Evolutionary conservation across 2,888 invertebrate genomes (phyloP).

Genomic region (Dusona sp.): DNA sequence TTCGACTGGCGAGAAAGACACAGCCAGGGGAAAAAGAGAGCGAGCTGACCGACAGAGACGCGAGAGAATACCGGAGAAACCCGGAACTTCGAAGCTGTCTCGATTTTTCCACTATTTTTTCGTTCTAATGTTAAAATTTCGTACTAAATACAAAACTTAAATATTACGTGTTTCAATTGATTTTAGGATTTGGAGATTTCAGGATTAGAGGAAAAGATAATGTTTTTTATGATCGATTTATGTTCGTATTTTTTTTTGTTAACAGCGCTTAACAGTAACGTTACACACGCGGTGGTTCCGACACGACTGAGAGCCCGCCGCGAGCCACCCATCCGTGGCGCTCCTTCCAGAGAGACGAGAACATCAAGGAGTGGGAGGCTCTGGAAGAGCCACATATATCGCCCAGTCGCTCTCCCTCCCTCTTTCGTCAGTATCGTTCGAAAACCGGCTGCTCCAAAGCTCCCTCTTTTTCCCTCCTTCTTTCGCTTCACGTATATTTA

Average conservation of each 20-base stretch:
- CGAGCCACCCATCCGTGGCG: conserved; percentile 28
- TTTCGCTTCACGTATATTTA: neutral
- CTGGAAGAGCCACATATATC: conserved; percentile 16
- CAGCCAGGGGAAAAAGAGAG: conserved; percentile 15
- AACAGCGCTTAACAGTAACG: neutral
- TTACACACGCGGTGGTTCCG: conserved; percentile 73
- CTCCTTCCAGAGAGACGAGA: conserved; percentile 16
- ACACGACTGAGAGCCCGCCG: conserved; percentile 72
- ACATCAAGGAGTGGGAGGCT: neutral
- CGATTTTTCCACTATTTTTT: neutral
- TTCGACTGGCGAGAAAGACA: conserved; percentile 1
- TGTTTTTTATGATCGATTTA: conserved; percentile 4
- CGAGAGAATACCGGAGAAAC: conserved; percentile 18
- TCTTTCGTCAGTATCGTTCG: neutral
- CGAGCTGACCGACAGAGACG: conserved; percentile 18
- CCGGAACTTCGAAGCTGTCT: conserved; percentile 33
- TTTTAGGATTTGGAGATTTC: neutral
- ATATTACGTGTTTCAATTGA: neutral
- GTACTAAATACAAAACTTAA: neutral
- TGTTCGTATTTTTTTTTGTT: neutral
- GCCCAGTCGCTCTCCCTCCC: neutral
- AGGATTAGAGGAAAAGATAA: neutral
- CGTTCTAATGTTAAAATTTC: neutral
- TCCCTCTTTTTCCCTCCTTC: conserved; percentile 19
- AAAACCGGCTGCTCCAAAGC: conserved; percentile 21